Percentiles rank a stretch among this genome's conserved stretches.
Evolutionary conservation across 2,888 invertebrate genomes (phyloP).

Genomic region (Drosophila villosipedis): DNA sequence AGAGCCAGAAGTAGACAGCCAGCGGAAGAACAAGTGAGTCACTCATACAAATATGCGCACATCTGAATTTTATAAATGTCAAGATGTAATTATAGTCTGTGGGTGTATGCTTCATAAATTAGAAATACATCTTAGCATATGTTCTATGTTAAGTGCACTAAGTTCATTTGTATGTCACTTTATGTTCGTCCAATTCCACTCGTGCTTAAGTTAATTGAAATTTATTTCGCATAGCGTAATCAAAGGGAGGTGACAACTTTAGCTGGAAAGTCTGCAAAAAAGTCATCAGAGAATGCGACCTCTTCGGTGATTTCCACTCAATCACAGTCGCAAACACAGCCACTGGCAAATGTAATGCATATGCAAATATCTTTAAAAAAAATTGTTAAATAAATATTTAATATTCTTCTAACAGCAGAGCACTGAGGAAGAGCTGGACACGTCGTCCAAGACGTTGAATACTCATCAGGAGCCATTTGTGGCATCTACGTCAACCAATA

Average conservation of each 20-base stretch:
- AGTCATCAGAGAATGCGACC: conserved; percentile 26
- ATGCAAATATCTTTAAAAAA: background rate
- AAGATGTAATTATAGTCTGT: background rate
- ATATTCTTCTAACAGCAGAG: background rate
- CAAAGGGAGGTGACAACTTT: conserved; percentile 18
- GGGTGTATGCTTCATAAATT: background rate
- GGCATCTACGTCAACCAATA: background rate
- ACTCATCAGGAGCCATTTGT: background rate
- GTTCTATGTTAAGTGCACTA: background rate
- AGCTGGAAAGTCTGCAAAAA: conserved; percentile 25
- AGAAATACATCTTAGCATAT: background rate
- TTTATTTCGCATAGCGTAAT: conserved; percentile 9
- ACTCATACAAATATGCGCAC: background rate
- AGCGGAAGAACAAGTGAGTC: conserved; percentile 61
- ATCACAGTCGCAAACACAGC: background rate
- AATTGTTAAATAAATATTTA: background rate
- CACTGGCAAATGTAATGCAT: background rate
- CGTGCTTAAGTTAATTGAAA: background rate
- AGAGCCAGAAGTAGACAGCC: conserved; percentile 28
- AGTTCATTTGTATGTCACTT: background rate
- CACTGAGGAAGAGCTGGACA: background rate
- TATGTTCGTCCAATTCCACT: background rate
- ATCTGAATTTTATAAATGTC: background rate
- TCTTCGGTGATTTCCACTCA: conserved; percentile 32
- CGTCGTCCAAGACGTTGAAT: background rate